Evolutionary conservation across 2,113 vertebrate genomes (phyloP).

Genomic region (Pygoscelis antarcticus): DNA sequence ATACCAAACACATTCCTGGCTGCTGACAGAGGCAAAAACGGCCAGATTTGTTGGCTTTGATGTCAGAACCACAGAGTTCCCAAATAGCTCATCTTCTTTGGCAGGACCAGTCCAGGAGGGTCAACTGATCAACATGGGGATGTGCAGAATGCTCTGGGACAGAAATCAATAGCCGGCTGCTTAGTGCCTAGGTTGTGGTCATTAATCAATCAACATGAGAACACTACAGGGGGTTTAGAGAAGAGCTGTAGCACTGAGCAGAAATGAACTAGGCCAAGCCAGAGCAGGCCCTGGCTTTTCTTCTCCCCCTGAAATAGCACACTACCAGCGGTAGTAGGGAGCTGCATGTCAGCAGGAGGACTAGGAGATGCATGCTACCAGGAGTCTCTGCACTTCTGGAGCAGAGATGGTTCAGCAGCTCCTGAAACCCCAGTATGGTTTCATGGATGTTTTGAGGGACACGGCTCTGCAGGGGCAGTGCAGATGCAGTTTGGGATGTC

Average conservation of each 20-base stretch:
- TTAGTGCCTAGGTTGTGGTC: neutral
- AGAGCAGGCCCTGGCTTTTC: neutral
- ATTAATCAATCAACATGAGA: neutral
- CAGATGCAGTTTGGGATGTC: neutral
- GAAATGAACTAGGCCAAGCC: neutral
- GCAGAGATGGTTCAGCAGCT: no score
- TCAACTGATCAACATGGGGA: accelerated
- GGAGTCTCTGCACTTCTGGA: neutral
- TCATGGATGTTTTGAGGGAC: neutral
- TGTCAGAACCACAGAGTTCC: neutral
- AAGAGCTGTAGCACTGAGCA: neutral
- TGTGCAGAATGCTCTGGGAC: neutral
- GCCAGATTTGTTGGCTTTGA: neutral
- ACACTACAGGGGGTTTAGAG: neutral
- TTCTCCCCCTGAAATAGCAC: neutral
- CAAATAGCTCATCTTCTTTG: neutral
- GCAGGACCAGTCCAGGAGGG: neutral
- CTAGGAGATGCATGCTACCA: neutral
- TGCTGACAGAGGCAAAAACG: neutral
- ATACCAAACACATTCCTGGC: neutral
- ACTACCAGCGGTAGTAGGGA: neutral
- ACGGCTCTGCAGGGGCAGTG: neutral
- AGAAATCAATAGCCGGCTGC: neutral
- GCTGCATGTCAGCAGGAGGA: neutral
- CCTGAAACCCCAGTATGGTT: neutral